Evolutionary conservation across 2,888 invertebrate species (phyloP).

Genomic region (Gryllus longicercus): DNA sequence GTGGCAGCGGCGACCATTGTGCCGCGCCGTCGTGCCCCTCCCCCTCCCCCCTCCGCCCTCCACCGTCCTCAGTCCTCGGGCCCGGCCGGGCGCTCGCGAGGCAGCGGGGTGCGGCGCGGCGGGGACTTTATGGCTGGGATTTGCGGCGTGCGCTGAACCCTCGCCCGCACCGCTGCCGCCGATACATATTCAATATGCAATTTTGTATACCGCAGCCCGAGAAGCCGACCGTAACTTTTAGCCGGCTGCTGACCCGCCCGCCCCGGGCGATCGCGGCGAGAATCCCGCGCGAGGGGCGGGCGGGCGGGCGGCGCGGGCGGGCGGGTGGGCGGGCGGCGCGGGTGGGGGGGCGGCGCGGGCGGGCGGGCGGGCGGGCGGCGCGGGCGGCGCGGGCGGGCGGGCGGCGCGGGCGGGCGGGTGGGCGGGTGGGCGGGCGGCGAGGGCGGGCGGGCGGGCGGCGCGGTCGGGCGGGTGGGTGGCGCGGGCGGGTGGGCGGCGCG

Average conservation of each 20-base stretch:
- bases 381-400: too few relatives aligned
- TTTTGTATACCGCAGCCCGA: background rate
- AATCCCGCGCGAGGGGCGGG: background rate
- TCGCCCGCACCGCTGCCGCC: background rate
- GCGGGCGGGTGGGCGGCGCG: too few relatives aligned
- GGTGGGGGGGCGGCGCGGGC: background rate
- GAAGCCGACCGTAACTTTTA: background rate
- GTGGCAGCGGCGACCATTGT: background rate
- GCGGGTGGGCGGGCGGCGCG: background rate
- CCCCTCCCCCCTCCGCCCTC: too few relatives aligned
- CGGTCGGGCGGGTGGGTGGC: too few relatives aligned
- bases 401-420: too few relatives aligned
- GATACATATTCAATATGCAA: constrained; percentile 17
- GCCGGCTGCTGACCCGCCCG: background rate
- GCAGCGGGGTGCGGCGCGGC: too few relatives aligned
- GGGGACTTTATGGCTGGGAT: constrained; percentile 2
- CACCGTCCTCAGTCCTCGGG: background rate
- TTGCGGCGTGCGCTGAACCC: background rate
- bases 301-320: background rate
- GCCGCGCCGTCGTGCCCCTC: background rate
- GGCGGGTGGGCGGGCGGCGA: too few relatives aligned
- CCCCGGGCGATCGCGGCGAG: background rate
- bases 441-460: too few relatives aligned
- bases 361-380: too few relatives aligned
- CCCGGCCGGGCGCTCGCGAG: background rate